These are phyloP conservation scores for Anoplolepis gracilipes DNA, from an alignment of 1,140 invertebrate genomes.

Conservation along the genomic window DNA sequence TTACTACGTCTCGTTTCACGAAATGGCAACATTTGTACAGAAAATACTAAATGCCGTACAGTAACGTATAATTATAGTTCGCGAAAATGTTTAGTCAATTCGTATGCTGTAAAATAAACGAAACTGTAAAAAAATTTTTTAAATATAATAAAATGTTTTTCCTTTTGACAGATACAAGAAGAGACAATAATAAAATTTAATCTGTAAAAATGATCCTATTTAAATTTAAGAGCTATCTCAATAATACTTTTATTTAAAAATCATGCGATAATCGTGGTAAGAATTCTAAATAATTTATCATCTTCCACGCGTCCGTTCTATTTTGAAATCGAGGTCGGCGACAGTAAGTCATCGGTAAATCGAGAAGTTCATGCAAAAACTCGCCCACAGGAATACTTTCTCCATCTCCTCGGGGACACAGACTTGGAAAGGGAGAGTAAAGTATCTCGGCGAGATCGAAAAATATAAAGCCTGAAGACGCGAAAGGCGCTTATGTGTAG, in stretches of 20 bases:
- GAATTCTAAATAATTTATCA: background rate
- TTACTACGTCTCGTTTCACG: background rate
- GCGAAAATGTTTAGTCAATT: background rate
- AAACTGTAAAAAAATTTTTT: background rate
- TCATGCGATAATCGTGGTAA: background rate
- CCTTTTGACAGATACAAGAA: background rate
- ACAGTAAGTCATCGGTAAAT: slow-evolving; percentile 30
- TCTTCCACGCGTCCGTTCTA: background rate
- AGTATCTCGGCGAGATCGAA: slow-evolving; percentile 17
- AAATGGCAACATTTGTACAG: background rate
- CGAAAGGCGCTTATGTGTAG: background rate
- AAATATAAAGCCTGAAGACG: slow-evolving; percentile 31
- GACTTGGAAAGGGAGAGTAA: slow-evolving; percentile 37
- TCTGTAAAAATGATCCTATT: background rate
- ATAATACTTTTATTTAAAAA: background rate
- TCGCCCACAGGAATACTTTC: slow-evolving; percentile 33
- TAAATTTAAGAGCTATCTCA: background rate
- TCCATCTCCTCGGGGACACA: slow-evolving; percentile 11
- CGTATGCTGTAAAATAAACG: background rate
- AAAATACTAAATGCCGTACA: background rate
- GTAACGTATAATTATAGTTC: background rate
- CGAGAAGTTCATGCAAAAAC: slow-evolving; percentile 31
- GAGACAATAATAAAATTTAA: slow-evolving; percentile 2
- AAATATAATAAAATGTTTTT: background rate
- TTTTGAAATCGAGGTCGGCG: slow-evolving; percentile 14